phyloP scores from a whole-genome alignment of 2,888 invertebrate species.

The Acronicta psi region DNA sequence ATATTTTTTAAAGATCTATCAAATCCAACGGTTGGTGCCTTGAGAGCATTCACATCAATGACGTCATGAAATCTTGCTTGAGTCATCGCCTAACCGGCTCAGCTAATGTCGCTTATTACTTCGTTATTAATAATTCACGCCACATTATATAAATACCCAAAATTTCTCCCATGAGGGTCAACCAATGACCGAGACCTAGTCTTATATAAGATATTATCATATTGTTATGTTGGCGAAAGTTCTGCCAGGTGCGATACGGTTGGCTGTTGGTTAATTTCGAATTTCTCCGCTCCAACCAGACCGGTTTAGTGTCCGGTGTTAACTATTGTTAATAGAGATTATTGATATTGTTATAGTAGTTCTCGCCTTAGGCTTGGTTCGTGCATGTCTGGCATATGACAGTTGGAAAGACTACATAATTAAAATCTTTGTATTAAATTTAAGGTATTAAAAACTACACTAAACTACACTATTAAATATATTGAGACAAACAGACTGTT shows the following conservation, averaged over 20 bases:
- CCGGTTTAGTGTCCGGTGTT: slow-evolving; percentile 64
- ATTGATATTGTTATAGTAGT: slow-evolving; percentile 38
- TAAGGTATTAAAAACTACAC: too few relatives aligned
- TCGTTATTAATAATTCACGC: slow-evolving; percentile 30
- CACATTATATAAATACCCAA: slow-evolving; percentile 55
- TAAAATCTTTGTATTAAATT: too few relatives aligned
- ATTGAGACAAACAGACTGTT: too few relatives aligned
- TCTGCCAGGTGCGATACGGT: slow-evolving; percentile 70
- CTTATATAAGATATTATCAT: slow-evolving; percentile 66
- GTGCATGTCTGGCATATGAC: slow-evolving; percentile 9
- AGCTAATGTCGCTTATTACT: not conserved
- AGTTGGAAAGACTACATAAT: too few relatives aligned
- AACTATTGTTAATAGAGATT: slow-evolving; percentile 37
- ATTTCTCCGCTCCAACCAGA: slow-evolving; percentile 74
- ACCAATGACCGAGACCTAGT: slow-evolving; percentile 79
- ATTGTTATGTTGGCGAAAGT: slow-evolving; percentile 77
- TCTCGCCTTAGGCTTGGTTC: slow-evolving; percentile 31
- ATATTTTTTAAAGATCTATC: too few relatives aligned
- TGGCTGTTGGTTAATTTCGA: slow-evolving; percentile 66
- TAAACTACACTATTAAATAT: too few relatives aligned
- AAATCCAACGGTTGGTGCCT: too few relatives aligned
- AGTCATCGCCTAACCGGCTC: not conserved
- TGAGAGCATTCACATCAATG: too few relatives aligned
- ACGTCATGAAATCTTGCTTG: too few relatives aligned
- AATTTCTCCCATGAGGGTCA: slow-evolving; percentile 69